Base-by-base conservation (phyloP, 2,888 invertebrate genomes). In the Argyra leucocephala region DNA sequence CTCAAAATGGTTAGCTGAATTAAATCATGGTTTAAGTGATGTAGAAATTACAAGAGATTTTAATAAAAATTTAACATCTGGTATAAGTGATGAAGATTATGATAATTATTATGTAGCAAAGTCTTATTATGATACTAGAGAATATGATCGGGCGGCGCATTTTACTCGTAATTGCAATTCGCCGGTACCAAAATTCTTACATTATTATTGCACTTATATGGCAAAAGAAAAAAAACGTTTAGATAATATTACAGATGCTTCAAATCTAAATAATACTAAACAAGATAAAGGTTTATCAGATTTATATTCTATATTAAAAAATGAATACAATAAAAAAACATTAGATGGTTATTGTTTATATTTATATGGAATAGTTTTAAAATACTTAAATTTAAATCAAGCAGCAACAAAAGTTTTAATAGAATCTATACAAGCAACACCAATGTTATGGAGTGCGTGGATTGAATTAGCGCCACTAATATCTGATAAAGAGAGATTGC, bases 361-460 rank as follows among this genome's bases (percentile, higher is more conserved):
- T 79, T 79, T 97, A 67, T 93, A 95, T 80, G 98, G 96, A 18
- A 87, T 96, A 6, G 89, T 97, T 2, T 80, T 96, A 62, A 91
- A 93, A 73, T 92, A 93, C 74, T 78, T 96, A 64, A 92, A 95
- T 74, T 82, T 96, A 18, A 82, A 86, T 63, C 85, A 84, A 68
- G 86, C 90, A 72, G 95, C 97, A 0, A 85, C 88, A 24, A 87
- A 89, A 70, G 85, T 90, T 62, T 83, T 98, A 59, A 84, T 90
- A 22, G 88, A 91, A 73, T 86, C 96, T 0, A 85, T 94, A 15
- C 85, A 87, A 66, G 82, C 85, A 59, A 86, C 89, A 65, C 96
- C 96, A 0, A 86, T 92, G 73, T 85, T 96, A 67, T 99, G 98
- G 98, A 89, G 93, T 59, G 91, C 96, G 0, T 99, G 98, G 93